Base-by-base conservation (phyloP, 35 echinoderm and acorn worm species). In the Apostichopus californicus region DNA sequence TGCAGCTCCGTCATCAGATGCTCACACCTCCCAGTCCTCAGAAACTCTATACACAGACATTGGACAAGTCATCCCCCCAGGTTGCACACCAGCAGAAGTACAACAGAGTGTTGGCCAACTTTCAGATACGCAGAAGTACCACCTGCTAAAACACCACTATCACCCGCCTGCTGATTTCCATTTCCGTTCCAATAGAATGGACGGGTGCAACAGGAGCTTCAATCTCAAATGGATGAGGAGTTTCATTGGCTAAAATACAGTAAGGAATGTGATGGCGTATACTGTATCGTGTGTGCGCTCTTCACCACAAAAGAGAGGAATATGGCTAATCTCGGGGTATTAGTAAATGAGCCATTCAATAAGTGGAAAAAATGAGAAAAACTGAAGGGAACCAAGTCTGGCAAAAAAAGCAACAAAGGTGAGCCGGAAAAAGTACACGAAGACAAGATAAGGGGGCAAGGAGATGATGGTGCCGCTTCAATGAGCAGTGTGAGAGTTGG, bases 401-500 rank as follows among this genome's bases (percentile, higher is more conserved):
- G 14, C 61, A 2, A 65, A 65, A 65, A 65, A 65, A 65, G 61
- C 9, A 65, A 65, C 61, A 65, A 65, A 65, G 61, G 61, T 65
- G 61, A 65, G 61, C 14, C 61, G 1, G 61, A 65, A 65, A 28
- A 65, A 65, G 61, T 65, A 65, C 61, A 65, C 61, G 0, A 65
- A 65, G 61, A 65, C 61, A 68, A 68, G 64, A 68, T 9, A 68
- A 68, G 54, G 18, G 81, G 81, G 2, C 81, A 85, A 56, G 46
- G 81, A 9, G 56, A 85, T 59, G 81, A 85, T 85, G 46, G 46
- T 85, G 81, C 56, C 25, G 46, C 81, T 59, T 56, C 46, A 54
- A 85, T 85, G 81, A 79, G 77, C 77, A 79, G 77, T 46, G 26
- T 3, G 5, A 79, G 26, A 79, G 77, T 79, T 24, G 77, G 77